These are phyloP conservation scores for Sturmia bella DNA, from an alignment of 2,888 invertebrate species.

Conservation along the genomic window DNA sequence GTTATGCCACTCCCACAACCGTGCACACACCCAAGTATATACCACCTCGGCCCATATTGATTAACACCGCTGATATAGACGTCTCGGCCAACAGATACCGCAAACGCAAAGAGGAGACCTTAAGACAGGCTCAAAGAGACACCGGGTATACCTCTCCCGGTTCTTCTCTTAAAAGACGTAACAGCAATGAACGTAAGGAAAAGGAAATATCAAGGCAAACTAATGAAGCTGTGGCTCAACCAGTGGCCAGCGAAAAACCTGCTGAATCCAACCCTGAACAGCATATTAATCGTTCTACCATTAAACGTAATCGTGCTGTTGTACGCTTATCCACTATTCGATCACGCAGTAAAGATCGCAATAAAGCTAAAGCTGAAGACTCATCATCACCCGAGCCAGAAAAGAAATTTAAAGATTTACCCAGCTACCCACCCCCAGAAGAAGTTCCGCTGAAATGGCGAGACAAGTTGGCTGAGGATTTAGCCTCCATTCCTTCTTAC, in stretches of 20 bases:
- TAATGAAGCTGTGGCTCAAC: conserved; percentile 4
- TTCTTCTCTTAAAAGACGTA: conserved; percentile 47
- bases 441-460: conserved; percentile 84
- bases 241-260: not conserved
- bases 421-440: conserved; percentile 75
- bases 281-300: conserved; percentile 82
- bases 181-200: conserved; percentile 50
- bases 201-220: conserved; percentile 47
- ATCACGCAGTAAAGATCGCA: conserved; percentile 76
- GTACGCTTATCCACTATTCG: conserved; percentile 88
- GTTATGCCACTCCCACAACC: conserved; percentile 75
- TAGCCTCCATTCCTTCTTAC: conserved; percentile 74
- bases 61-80: conserved; percentile 93
- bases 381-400: conserved; percentile 67
- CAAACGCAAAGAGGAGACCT: conserved; percentile 68
- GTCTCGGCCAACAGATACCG: conserved; percentile 86
- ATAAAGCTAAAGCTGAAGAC: conserved; percentile 53
- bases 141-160: conserved; percentile 40
- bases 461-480: conserved; percentile 85
- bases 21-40: conserved; percentile 81
- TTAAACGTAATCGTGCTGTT: conserved; percentile 88
- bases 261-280: conserved; percentile 27
- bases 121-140: conserved; percentile 44
- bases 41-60: conserved; percentile 86
- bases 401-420: conserved; percentile 72